Conservation (phyloP, 2,888 invertebrate genomes). For the Drosophila pseudotakahashii region DNA sequence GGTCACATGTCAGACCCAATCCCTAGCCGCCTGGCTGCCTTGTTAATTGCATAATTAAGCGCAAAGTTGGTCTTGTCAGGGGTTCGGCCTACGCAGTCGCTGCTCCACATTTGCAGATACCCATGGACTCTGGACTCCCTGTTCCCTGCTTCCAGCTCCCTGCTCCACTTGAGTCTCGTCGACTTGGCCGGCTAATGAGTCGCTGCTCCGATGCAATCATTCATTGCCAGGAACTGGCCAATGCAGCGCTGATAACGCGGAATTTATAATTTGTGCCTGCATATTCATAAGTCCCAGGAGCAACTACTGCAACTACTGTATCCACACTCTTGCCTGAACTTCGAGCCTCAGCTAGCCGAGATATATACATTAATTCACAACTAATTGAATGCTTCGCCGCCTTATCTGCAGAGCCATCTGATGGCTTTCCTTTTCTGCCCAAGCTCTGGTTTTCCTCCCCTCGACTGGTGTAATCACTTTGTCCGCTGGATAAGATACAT, state of each 20-base stretch:
- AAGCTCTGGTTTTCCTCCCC: constrained; percentile 12
- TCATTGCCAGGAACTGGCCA: constrained; percentile 23
- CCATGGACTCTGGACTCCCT: constrained; percentile 22
- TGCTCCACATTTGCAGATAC: constrained; percentile 49
- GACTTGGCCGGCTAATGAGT: constrained; percentile 67
- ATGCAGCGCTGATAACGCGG: constrained; percentile 52
- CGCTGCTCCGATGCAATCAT: constrained; percentile 8
- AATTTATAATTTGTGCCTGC: constrained; percentile 62
- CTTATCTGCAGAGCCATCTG: constrained; percentile 6
- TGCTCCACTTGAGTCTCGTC: constrained; percentile 49
- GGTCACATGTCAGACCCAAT: constrained; percentile 43
- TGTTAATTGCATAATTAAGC: constrained; percentile 75
- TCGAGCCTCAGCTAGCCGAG: constrained; percentile 52
- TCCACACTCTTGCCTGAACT: constrained; percentile 33
- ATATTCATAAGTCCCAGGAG: constrained; percentile 61
- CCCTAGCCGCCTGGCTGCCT: constrained; percentile 53
- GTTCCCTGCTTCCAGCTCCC: constrained; percentile 8
- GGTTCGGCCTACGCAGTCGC: constrained; percentile 59
- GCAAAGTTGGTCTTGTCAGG: constrained; percentile 41
- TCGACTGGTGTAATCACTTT: constrained; percentile 44
- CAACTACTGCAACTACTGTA: background rate
- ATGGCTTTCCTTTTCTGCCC: constrained; percentile 18
- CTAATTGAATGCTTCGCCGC: constrained; percentile 54
- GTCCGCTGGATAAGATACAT: constrained; percentile 20
- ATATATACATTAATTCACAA: constrained; percentile 44